phyloP scores from a whole-genome alignment of 2,797 vertebrate genomes.

The Spizella passerina region DNA sequence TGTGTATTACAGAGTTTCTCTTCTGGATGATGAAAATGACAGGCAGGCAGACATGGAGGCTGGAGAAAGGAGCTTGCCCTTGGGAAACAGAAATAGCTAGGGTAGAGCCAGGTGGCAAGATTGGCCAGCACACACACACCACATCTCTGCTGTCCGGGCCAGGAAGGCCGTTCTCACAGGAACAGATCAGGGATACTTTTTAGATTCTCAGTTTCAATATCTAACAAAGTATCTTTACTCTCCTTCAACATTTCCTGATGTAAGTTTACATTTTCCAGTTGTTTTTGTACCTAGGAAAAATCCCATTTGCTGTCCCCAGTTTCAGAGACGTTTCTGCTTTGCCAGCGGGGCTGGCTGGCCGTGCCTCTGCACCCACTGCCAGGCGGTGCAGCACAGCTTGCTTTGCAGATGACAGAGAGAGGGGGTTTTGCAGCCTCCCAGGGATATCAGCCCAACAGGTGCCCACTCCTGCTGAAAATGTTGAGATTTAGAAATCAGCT shows the following conservation, averaged over 20 bases:
- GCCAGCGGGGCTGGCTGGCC: fast-evolving
- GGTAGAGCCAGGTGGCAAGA: not conserved
- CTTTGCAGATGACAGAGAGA: not conserved
- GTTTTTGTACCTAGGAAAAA: not conserved
- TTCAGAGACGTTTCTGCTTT: not conserved
- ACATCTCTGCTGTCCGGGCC: no score
- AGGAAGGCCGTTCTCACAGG: not conserved
- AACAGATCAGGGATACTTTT: not conserved
- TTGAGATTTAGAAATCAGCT: not conserved
- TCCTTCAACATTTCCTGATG: not conserved
- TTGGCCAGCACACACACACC: fast-evolving
- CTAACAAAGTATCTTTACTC: not conserved
- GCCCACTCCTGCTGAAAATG: not conserved
- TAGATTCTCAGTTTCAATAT: not conserved
- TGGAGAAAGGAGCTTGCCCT: not conserved
- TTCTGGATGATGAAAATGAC: not conserved
- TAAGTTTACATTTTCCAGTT: not conserved
- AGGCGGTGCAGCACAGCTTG: fast-evolving
- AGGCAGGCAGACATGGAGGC: not conserved
- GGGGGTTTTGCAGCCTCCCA: not conserved
- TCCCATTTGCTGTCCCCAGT: not conserved
- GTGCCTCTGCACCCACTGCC: not conserved
- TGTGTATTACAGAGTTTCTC: not conserved
- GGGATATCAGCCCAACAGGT: not conserved
- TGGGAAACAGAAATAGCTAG: not conserved